Base-by-base conservation (phyloP, 2,113 vertebrate genomes). In the Erythrocebus patas region DNA sequence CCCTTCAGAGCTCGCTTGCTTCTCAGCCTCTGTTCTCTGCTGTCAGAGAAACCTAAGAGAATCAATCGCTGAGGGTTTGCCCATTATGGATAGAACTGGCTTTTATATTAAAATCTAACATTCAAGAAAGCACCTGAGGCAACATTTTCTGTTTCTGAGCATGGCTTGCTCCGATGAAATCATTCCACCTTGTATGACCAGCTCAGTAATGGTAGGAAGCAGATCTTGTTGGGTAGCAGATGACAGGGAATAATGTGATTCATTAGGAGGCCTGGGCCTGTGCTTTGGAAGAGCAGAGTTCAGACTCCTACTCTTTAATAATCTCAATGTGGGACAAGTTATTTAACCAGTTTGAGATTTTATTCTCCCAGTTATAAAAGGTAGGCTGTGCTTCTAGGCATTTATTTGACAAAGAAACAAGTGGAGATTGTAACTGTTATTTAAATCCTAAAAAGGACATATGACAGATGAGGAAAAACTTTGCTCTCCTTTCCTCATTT, bases 91-190 rank as follows among this genome's bases (percentile, higher is more conserved):
- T 81, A 75, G 48, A 96, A 89, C 70, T 61, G 88, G 43, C 94
- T 86, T 97, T 96, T 57, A 85, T 93, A 96, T 96, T 93, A 89
- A 97, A 97, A 96, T 84, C 88, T 96, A 96, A 91, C 64, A 85
- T 84, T 83, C 92, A 95, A 72, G 93, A 95, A 96, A 90, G 96
- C 9, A 13, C 92, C 92, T 16, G 35, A 93, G 91, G 96, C 0
- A 8, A 96, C 86, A 79, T 88, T 97, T 96, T 97, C 91, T 95
- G 64, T 88, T 96, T 90, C 89, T 87, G 86, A 30, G 43, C 61
- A 1, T 48, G 68, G 14, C 66, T 66, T 94, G 78, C 50, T 86
- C 79, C 0, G 0, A 52, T 76, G 79, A 79, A 96, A 92, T 80
- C 48, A 57, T 45, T 97, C 75, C 8, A 52, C 35, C 82, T 52